Evolutionary conservation across 1,140 invertebrate species (phyloP).

Genomic region (Stenopsyche tienmushanensis): DNA sequence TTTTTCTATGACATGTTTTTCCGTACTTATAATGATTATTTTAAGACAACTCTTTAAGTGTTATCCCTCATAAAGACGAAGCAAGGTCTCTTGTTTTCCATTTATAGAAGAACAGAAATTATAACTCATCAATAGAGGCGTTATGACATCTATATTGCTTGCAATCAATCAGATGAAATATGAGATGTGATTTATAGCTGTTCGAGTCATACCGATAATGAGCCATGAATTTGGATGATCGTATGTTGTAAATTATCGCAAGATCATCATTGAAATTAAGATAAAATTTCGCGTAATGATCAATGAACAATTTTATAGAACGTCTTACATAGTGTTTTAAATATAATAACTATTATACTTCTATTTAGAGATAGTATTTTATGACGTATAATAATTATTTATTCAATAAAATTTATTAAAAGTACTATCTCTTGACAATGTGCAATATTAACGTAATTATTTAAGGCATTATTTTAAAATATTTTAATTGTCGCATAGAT

Average conservation of each 20-base stretch:
- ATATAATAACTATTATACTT: too few relatives aligned
- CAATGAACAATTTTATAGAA: not conserved
- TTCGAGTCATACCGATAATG: not conserved
- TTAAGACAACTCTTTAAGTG: too few relatives aligned
- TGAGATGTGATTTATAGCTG: not conserved
- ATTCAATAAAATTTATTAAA: too few relatives aligned
- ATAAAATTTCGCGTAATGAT: not conserved
- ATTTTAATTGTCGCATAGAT: too few relatives aligned
- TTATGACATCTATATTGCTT: not conserved
- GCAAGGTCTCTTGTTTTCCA: conserved; percentile 34
- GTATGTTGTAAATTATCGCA: not conserved
- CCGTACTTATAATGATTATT: too few relatives aligned
- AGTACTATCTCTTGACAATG: too few relatives aligned
- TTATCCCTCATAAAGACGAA: not conserved
- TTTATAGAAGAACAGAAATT: conserved; percentile 5
- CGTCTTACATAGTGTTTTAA: too few relatives aligned
- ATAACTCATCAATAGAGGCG: conserved; percentile 20
- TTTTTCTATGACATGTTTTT: too few relatives aligned
- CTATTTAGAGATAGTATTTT: too few relatives aligned
- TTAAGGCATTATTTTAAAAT: too few relatives aligned
- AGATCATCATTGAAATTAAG: not conserved
- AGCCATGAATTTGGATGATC: not conserved
- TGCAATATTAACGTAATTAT: too few relatives aligned
- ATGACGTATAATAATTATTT: too few relatives aligned
- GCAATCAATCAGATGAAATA: not conserved